phyloP scores from a whole-genome alignment of 2,797 vertebrate genomes.

The Odontamblyopus lacepedii region DNA sequence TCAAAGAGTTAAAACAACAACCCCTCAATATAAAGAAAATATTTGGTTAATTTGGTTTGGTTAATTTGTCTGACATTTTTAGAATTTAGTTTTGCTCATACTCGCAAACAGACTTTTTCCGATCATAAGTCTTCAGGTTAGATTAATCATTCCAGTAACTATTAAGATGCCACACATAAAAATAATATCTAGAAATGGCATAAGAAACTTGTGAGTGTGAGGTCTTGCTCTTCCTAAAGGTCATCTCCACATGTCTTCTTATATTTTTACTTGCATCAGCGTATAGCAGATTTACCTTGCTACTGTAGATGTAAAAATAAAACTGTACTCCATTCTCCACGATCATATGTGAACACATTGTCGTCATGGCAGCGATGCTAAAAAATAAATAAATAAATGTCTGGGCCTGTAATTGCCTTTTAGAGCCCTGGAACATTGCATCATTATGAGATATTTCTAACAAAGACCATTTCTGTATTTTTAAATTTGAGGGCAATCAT shows the following conservation, averaged over 20 bases:
- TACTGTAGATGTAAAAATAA: constrained; percentile 22
- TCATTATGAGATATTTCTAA: constrained; percentile 65
- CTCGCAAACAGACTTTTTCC: no score
- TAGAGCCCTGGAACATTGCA: constrained; percentile 68
- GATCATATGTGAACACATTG: constrained; percentile 43
- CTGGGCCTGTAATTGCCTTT: constrained; percentile 67
- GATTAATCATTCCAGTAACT: neutral
- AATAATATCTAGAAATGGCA: constrained; percentile 1
- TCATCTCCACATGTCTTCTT: constrained; percentile 5
- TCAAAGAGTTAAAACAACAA: no score
- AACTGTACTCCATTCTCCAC: constrained; percentile 17
- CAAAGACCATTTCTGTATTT: constrained; percentile 70
- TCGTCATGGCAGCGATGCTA: constrained; percentile 64
- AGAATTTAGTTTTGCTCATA: no score
- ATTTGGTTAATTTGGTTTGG: no score
- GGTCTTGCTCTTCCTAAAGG: constrained; percentile 13
- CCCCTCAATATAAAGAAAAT: no score
- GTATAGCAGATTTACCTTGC: neutral
- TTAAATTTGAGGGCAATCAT: constrained; percentile 70
- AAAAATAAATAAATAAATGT: constrained; percentile 70
- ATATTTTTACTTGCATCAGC: constrained; percentile 5
- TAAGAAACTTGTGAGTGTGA: constrained; percentile 17
- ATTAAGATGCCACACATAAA: neutral
- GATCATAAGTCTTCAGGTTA: neutral
- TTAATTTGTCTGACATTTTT: no score